phyloP scores from a whole-genome alignment of 2,888 invertebrate species.

The Polylopha cassiicola region DNA sequence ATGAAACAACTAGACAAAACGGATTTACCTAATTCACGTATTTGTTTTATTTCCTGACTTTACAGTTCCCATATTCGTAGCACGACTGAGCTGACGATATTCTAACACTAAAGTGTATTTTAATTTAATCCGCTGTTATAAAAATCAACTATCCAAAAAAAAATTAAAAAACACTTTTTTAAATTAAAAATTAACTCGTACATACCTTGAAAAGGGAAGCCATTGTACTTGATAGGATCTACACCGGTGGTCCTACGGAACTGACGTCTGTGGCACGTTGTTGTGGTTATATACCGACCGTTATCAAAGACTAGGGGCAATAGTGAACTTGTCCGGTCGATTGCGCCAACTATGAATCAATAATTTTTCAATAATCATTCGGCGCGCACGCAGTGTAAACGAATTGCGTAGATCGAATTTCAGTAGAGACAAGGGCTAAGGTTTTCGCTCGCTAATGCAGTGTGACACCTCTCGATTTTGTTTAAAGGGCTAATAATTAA shows the following conservation, averaged over 20 bases:
- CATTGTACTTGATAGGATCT: constrained; percentile 45
- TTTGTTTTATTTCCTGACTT: too few species aligned
- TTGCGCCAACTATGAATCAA: constrained; percentile 73
- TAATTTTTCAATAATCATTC: constrained; percentile 63
- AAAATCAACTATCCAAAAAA: too few species aligned
- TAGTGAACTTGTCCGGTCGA: constrained; percentile 52
- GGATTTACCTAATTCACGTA: too few species aligned
- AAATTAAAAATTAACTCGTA: constrained; percentile 11
- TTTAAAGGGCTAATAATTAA: too few species aligned
- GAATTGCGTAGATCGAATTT: constrained; percentile 18
- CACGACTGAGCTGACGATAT: too few species aligned
- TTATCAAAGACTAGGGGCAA: constrained; percentile 60
- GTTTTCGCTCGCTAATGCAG: constrained; percentile 11
- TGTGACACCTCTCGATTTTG: too few species aligned
- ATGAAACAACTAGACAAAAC: too few species aligned
- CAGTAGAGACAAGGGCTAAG: constrained; percentile 10
- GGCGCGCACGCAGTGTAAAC: constrained; percentile 47
- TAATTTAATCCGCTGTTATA: too few species aligned
- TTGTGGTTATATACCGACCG: constrained; percentile 65
- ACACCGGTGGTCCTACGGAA: constrained; percentile 49
- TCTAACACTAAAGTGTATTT: too few species aligned
- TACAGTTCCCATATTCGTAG: too few species aligned
- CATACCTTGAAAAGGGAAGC: constrained; percentile 63
- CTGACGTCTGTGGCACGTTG: constrained; percentile 46
- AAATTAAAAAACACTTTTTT: too few species aligned